Evolutionary conservation across 1,140 invertebrate genomes (phyloP).

Genomic region (Diorhabda sublineata): DNA sequence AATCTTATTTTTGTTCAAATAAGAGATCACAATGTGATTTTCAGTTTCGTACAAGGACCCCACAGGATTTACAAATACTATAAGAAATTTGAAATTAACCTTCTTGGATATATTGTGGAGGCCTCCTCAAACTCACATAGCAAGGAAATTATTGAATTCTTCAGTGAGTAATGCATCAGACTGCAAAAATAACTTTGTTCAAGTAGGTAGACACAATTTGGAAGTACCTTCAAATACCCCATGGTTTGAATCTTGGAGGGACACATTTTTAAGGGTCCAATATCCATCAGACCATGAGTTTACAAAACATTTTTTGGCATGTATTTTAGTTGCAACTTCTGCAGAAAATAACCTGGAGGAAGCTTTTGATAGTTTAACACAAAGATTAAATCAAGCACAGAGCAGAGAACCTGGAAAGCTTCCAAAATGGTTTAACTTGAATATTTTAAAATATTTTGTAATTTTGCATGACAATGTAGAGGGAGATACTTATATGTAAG

Average conservation of each 20-base stretch:
- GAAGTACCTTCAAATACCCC: slow-evolving; percentile 73
- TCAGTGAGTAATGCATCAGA: slow-evolving; percentile 71
- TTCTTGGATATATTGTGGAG: slow-evolving; percentile 76
- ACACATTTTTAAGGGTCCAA: slow-evolving; percentile 83
- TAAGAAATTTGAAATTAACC: slow-evolving; percentile 77
- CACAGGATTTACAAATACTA: slow-evolving; percentile 62
- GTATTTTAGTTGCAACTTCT: slow-evolving; percentile 82
- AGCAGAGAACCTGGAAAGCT: slow-evolving; percentile 69
- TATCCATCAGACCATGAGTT: slow-evolving; percentile 94
- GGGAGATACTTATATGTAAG: slow-evolving; percentile 24
- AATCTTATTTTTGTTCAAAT: neutral
- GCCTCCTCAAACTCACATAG: slow-evolving; percentile 76
- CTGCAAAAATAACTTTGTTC: slow-evolving; percentile 57
- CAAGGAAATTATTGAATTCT: slow-evolving; percentile 82
- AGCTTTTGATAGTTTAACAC: slow-evolving; percentile 68
- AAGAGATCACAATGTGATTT: slow-evolving; percentile 31
- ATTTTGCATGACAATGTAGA: slow-evolving; percentile 53
- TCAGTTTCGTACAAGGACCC: slow-evolving; percentile 81
- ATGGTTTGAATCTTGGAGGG: slow-evolving; percentile 97
- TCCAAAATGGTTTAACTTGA: slow-evolving; percentile 87
- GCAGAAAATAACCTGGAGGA: slow-evolving; percentile 76
- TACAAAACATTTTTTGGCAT: slow-evolving; percentile 88
- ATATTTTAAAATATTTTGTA: slow-evolving; percentile 84
- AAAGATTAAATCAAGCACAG: slow-evolving; percentile 75
- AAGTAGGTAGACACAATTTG: slow-evolving; percentile 52